Conservation (phyloP, 2,113 vertebrate genomes). For the Talpa occidentalis region DNA sequence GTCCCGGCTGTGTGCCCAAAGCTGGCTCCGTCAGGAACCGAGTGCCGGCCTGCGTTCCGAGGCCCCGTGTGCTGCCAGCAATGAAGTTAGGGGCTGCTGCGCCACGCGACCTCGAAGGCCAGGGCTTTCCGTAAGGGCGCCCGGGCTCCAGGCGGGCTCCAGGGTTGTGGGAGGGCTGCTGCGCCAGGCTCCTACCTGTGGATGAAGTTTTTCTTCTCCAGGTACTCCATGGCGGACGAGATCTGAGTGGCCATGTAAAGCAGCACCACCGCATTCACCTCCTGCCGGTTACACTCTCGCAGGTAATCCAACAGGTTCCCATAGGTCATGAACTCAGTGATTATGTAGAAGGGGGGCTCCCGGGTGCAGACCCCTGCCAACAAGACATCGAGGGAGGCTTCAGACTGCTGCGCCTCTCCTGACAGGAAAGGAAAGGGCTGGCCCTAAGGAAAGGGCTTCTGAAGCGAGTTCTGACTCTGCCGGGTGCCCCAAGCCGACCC, state of each 20-base stretch:
- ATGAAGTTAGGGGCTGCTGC: too few relatives aligned
- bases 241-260: conserved; percentile 99
- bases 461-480: not conserved
- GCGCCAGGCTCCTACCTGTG: conserved; percentile 89
- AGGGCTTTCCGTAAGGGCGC: not conserved
- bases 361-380: conserved; percentile 96
- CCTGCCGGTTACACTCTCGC: conserved; percentile 96
- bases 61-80: not conserved
- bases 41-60: not conserved
- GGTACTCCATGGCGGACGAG: conserved; percentile 99
- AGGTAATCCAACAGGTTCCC: conserved; percentile 98
- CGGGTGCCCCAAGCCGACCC: not conserved
- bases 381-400: not conserved
- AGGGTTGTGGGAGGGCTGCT: accelerated
- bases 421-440: too few relatives aligned
- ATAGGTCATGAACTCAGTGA: conserved; percentile 99
- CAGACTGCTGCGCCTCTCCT: accelerated
- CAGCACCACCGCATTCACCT: conserved; percentile 97
- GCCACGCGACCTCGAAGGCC: too few relatives aligned
- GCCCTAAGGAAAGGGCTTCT: not conserved
- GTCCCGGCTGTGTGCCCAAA: not conserved
- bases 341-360: conserved; percentile 98
- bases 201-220: conserved; percentile 99
- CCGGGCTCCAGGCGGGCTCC: accelerated
- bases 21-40: not conserved